phyloP scores from a whole-genome alignment of 2,797 vertebrate genomes.

The Spatula versicolor region DNA sequence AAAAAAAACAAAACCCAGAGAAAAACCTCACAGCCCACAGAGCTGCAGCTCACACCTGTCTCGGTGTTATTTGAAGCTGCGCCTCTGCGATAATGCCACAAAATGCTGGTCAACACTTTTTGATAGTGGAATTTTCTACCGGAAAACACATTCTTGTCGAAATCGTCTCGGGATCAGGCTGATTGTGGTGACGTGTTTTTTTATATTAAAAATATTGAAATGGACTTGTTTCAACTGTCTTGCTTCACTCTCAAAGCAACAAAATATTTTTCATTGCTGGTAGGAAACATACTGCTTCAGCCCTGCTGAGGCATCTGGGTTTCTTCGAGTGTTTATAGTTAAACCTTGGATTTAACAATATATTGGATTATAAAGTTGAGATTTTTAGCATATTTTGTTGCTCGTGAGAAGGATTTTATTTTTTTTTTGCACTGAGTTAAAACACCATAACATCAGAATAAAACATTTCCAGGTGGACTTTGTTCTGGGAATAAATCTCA shows the following conservation, averaged over 20 bases:
- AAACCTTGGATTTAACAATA: not conserved
- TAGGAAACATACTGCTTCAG: not conserved
- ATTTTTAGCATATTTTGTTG: not conserved
- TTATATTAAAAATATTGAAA: not conserved
- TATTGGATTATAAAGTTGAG: not conserved
- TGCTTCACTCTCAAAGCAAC: not conserved
- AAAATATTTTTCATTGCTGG: not conserved
- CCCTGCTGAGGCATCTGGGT: not conserved
- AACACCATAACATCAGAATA: not conserved
- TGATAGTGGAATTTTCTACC: not conserved
- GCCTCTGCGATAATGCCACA: not conserved
- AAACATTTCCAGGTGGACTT: not conserved
- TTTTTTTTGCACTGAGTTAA: not conserved
- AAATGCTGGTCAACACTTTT: not conserved
- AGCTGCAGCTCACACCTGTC: not conserved
- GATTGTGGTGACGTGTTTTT: not conserved
- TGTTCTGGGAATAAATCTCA: not conserved
- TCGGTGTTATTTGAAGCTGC: not conserved
- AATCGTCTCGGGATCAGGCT: not conserved
- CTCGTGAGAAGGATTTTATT: not conserved
- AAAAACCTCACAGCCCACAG: accelerated
- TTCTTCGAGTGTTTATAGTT: not conserved
- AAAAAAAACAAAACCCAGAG: not conserved
- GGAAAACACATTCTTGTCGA: not conserved
- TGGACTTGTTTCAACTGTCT: not conserved